phyloP scores from a whole-genome alignment of 2,888 invertebrate genomes.

The Ommatoiulus sabulosus region DNA sequence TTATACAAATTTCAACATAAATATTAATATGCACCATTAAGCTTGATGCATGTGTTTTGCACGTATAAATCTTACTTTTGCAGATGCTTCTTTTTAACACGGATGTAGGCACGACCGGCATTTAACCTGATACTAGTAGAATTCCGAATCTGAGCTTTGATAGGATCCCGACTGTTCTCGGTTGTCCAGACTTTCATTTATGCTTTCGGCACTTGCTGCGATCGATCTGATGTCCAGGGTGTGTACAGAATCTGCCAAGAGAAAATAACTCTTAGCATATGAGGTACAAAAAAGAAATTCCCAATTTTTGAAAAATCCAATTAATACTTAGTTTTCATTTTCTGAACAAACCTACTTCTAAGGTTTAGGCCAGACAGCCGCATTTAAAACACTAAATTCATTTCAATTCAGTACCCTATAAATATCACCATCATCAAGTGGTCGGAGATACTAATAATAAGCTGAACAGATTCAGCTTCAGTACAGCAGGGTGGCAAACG shows the following conservation, averaged over 20 bases:
- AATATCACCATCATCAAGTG: no score
- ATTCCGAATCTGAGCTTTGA: constrained; percentile 69
- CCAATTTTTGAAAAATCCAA: background rate
- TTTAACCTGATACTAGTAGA: constrained; percentile 64
- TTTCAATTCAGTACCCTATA: no score
- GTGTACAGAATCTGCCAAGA: constrained; percentile 46
- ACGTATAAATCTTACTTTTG: constrained; percentile 39
- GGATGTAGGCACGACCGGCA: constrained; percentile 50
- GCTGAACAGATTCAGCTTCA: no score
- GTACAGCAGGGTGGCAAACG: no score
- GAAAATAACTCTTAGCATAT: background rate
- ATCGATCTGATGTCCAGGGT: constrained; percentile 45
- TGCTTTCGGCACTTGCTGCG: constrained; percentile 55
- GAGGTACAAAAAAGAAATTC: background rate
- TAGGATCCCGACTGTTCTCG: constrained; percentile 60
- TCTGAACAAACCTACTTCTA: background rate
- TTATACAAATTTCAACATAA: constrained; percentile 15
- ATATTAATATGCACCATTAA: background rate
- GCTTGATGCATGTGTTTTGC: background rate
- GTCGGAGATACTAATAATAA: no score
- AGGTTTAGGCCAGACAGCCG: background rate
- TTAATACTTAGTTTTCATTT: background rate
- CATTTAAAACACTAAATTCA: no score
- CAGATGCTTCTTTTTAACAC: constrained; percentile 1
- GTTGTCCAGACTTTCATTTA: constrained; percentile 55